These are phyloP conservation scores for Cisticola juncidis DNA, from an alignment of 2,113 vertebrate genomes.

Conservation along the genomic window DNA sequence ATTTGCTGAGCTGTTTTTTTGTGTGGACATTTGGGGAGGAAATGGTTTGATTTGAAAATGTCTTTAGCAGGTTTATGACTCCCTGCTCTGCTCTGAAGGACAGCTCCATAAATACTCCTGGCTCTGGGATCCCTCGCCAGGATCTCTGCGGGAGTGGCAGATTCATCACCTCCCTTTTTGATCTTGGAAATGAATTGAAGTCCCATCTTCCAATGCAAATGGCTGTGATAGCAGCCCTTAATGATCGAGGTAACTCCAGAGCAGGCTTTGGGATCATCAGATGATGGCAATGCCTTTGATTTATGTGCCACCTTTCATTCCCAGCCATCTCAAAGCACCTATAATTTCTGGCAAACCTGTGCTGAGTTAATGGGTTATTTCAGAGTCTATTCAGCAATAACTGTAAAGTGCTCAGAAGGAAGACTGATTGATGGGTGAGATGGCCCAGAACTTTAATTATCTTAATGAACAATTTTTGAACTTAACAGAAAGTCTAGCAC, in stretches of 20 bases:
- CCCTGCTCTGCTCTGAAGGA: slow-evolving; percentile 2
- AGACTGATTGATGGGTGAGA: slow-evolving; percentile 42
- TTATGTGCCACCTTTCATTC: slow-evolving; percentile 35
- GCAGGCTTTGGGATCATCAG: background rate
- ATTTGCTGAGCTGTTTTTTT: background rate
- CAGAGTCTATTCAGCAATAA: slow-evolving; percentile 42
- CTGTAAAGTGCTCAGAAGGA: slow-evolving; percentile 33
- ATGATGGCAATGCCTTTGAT: slow-evolving; percentile 29
- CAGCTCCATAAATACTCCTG: background rate
- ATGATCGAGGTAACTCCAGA: slow-evolving; percentile 27
- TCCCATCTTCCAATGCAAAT: slow-evolving; percentile 5
- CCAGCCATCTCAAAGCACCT: slow-evolving; percentile 40
- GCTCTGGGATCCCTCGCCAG: background rate
- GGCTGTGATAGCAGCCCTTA: background rate
- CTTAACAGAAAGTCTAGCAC: background rate
- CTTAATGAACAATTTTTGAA: slow-evolving; percentile 17
- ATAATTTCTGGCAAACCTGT: slow-evolving; percentile 37
- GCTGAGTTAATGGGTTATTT: slow-evolving; percentile 28
- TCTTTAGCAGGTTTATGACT: background rate
- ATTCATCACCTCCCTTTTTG: slow-evolving; percentile 5
- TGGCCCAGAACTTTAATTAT: slow-evolving; percentile 47
- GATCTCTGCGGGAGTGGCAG: background rate
- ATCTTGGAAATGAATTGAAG: background rate
- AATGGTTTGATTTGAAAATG: background rate
- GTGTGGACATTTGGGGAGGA: background rate